These are phyloP conservation scores for Axinella damicornis DNA, from an alignment of 37 sponge, comb jelly and placozoan genomes.

Conservation along the genomic window DNA sequence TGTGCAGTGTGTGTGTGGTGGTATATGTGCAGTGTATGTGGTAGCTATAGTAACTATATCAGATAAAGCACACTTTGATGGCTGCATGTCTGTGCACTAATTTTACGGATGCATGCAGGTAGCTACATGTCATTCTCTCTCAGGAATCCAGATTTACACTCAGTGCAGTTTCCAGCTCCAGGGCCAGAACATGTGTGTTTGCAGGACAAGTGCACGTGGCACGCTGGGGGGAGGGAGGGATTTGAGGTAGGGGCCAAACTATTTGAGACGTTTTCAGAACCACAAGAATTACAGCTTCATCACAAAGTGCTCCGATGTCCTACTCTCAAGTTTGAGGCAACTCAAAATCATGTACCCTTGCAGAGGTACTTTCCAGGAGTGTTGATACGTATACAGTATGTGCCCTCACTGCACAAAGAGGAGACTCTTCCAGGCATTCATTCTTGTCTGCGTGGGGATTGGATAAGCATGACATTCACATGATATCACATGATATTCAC, in stretches of 20 bases:
- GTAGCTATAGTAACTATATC: no score
- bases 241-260: no score
- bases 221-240: conserved; percentile 60
- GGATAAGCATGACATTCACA: not conserved
- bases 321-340: no score
- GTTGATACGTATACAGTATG: conserved; percentile 87
- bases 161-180: conserved; percentile 68
- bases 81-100: no score
- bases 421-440: conserved; percentile 76
- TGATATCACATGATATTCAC: not conserved
- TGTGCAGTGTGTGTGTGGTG: no score
- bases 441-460: conserved; percentile 66
- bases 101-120: conserved; percentile 74
- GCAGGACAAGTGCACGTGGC: conserved; percentile 75
- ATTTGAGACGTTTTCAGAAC: no score
- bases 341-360: conserved; percentile 63
- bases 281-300: no score
- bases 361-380: conserved; percentile 68
- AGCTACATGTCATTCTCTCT: conserved; percentile 56
- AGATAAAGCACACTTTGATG: no score
- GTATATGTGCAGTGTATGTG: no score
- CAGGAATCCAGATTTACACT: conserved; percentile 76
- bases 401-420: conserved; percentile 68
- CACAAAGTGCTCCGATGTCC: no score
- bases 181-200: conserved; percentile 54